Base-by-base conservation (phyloP, 2,797 vertebrate species). In the Danio choprae region DNA sequence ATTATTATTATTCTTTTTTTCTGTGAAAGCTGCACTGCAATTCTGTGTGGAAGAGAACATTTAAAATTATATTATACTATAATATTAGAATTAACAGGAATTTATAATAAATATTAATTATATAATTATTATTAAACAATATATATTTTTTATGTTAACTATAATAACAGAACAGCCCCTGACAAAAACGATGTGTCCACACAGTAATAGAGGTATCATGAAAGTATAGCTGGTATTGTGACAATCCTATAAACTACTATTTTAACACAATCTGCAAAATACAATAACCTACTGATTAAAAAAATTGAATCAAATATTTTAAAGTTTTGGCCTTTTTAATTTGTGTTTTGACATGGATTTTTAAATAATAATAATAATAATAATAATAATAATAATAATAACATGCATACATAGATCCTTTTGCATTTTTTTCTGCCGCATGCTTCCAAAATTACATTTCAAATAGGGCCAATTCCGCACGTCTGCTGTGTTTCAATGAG, bases 241-340 rank as follows among this genome's bases (percentile, higher is more conserved):
- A 55, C 36, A 70, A 55, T 7, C n/a, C 50, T 41, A 41, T 70
- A 38, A 69, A 50, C 16, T 69, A n/a, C 9, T 18, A 10, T 67
- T 53, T 38, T 36, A 36, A 58, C 13, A 9, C 0, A 55, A 20
- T 48, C 41, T 48, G 43, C 3, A 29, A 46, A 44, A 20, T 43
- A 56, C 12, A 18, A 36, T 13, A 59, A 74, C 22, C 58, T 70
- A 69, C 10, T 55, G 6, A 20, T 41, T 22, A 44, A 59, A 44
- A 50, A n/a, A 15, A 2, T 5, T 40, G n/a, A 46, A 7, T 18
- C 58, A 60, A 12, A 59, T 5, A 0, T 55, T 74, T 77, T 77
- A 4, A 68, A 59, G 41, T 59, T 48, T 68, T 69, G 63, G 53
- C 64, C 58, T 77, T 67, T 58, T 38, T 38, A 15, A 16, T 11